Base-by-base conservation (phyloP, 2,888 invertebrate genomes). In the Drosophila trichaetosa region DNA sequence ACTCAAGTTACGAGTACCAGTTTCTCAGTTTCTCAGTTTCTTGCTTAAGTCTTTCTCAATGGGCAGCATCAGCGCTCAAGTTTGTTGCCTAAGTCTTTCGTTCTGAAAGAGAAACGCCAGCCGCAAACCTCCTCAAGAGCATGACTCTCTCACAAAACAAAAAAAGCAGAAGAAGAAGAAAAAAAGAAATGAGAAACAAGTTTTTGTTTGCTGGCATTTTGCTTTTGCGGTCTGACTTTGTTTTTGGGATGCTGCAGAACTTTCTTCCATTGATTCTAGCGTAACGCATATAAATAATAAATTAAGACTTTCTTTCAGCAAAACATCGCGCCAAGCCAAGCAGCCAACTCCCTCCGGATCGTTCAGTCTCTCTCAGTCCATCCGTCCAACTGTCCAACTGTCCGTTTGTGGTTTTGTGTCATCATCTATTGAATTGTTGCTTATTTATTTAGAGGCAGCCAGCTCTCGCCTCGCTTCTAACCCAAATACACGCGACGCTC, bases 11-110 rank as follows among this genome's bases (percentile, higher is more conserved):
- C 82, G 79, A 80, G 90, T 78, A 78, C 82, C 80, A 80, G 90
- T 33, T 33, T 33, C 31, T 33, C 31, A 33, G 31, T 33, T 10
- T 33, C 33, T 33, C 80, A 80, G 90, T 89, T 87, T 85, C 74
- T 79, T 77, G 80, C 89, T 82, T 82, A 84, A 91, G 88, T 91
- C 90, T 88, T 90, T 90, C 79, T 87, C 68, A 70, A 75, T 72
- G 80, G 71, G 63, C 67, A 51, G 68, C 76, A 66, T 57, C 58
- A 68, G 64, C 49, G 69, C 73, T 74, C 82, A 82, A 81, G 90
- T 89, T 87, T 81, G 85, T 85, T 80, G 80, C 90, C 82, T 89
- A 82, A 91, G 89, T 90, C 90, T 89, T 90, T 90, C 80, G 89
- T 87, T 83, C 85, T 87, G 76, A 73, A 71, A 80, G 80, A 76